phyloP scores from a whole-genome alignment of 2,888 invertebrate species.

The Quadroppia sp. region DNA sequence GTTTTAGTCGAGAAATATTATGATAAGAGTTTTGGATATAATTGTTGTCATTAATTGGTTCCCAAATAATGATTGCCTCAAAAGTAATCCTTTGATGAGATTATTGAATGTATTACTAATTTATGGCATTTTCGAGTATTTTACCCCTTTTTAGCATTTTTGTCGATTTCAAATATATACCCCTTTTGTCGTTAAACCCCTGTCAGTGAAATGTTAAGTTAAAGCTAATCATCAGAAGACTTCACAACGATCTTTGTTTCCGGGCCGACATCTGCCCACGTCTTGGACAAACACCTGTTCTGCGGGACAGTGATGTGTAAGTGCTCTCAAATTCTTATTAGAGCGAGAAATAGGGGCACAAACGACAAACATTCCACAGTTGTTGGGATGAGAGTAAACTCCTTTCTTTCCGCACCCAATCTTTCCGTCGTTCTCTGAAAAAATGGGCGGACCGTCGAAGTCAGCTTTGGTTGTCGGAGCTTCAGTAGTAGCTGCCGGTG shows the following conservation, averaged over 20 bases:
- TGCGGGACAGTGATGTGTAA: conserved; percentile 49
- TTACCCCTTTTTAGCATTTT: too few relatives aligned
- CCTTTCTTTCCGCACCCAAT: conserved; percentile 83
- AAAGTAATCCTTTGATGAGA: too few relatives aligned
- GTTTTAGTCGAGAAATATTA: too few relatives aligned
- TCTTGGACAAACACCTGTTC: conserved; percentile 48
- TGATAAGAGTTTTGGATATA: too few relatives aligned
- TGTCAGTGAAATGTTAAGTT: too few relatives aligned
- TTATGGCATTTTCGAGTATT: too few relatives aligned
- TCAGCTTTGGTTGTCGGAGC: conserved; percentile 32
- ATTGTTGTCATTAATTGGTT: too few relatives aligned
- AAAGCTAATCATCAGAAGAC: conserved; percentile 17
- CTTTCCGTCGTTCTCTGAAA: conserved; percentile 63
- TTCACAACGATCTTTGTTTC: conserved; percentile 47
- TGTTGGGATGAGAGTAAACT: conserved; percentile 83
- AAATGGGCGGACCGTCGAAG: conserved; percentile 45
- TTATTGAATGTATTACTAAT: too few relatives aligned
- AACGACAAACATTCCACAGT: conserved; percentile 85
- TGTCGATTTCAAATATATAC: too few relatives aligned
- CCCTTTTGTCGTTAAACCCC: too few relatives aligned
- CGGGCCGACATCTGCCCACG: conserved; percentile 48
- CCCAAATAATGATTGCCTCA: too few relatives aligned
- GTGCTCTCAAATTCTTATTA: conserved; percentile 45
- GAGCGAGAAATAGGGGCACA: conserved; percentile 60
- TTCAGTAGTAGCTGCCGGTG: conserved; percentile 39